Evolutionary conservation across 1,140 invertebrate genomes (phyloP).

Genomic region (Sarcophaga peregrina): DNA sequence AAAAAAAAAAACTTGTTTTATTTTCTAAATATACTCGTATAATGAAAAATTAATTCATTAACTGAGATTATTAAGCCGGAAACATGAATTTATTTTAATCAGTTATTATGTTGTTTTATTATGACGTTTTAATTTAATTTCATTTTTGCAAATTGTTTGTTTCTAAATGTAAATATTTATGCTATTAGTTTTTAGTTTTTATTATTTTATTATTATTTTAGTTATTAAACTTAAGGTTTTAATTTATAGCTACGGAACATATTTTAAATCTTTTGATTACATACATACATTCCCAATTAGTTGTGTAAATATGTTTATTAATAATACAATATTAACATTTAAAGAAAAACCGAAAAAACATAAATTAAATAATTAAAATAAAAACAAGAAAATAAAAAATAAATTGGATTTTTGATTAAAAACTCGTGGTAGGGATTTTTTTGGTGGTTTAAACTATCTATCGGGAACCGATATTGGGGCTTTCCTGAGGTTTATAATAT

Average conservation of each 20-base stretch:
- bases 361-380: too few species aligned
- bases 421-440: too few species aligned
- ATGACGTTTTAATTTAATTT: not conserved
- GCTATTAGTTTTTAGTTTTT: conserved; percentile 22
- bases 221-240: too few species aligned
- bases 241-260: too few species aligned
- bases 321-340: too few species aligned
- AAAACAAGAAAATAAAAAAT: too few species aligned
- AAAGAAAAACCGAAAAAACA: too few species aligned
- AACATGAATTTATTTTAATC: not conserved
- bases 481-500: too few species aligned
- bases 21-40: not conserved
- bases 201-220: not conserved
- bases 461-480: too few species aligned
- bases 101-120: not conserved
- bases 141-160: not conserved
- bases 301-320: not conserved
- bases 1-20: not conserved
- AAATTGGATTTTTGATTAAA: too few species aligned
- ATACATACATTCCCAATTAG: not conserved
- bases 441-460: too few species aligned
- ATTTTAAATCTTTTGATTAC: not conserved
- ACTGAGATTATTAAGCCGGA: conserved; percentile 3
- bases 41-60: not conserved
- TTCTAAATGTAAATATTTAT: conserved; percentile 22